Evolutionary conservation across 2,113 vertebrate species (phyloP), one percentile per base, ranked within the genome.

Genomic region (Alligator sinensis): DNA sequence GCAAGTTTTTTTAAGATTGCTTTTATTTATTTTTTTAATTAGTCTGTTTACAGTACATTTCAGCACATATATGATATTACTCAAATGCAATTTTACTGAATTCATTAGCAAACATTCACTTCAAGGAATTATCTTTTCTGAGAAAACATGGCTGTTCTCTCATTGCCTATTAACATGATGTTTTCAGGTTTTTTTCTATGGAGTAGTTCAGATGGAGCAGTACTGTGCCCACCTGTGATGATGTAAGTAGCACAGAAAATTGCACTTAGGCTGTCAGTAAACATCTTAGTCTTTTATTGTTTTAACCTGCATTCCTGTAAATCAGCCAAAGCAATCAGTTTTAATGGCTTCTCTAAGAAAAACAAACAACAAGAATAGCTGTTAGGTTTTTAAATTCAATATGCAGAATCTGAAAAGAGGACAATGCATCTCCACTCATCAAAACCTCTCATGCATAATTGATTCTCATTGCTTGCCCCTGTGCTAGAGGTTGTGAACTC

Each of bases 301-400:
- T 96, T 96, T 92, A 96, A 94, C 91, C 91, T 92, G 84, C 83
- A 59, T 90, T 95, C 84, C 86, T 95, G 89, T 95, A 95, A 95
- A 96, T 96, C 95, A 96, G 90, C 64, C 93, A 90, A 80, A 94
- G 72, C 80, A 91, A 96, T 96, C 95, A 90, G 89, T 92, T 92
- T 93, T 90, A 96, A 95, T 96, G 95, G 86, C 27, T 91, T 54
- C 64, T 88, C 77, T 76, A 92, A 93, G 28, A 70, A 95, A 94
- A 96, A 93, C 75, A 96, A 95, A 92, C 74, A 93, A 74, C 34
- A 91, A 5, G 74, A 91, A 93, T 88, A 94, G 2, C 19, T 62
- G 6, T 91, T 80, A 6, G 72, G 83, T 55, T 61, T 93, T 84
- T 25, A 63, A 82, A 54, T 74, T 94, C 84, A 58, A 82, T 84